phyloP scores from a whole-genome alignment of 2,888 invertebrate species.

The Pterostichus madidus region DNA sequence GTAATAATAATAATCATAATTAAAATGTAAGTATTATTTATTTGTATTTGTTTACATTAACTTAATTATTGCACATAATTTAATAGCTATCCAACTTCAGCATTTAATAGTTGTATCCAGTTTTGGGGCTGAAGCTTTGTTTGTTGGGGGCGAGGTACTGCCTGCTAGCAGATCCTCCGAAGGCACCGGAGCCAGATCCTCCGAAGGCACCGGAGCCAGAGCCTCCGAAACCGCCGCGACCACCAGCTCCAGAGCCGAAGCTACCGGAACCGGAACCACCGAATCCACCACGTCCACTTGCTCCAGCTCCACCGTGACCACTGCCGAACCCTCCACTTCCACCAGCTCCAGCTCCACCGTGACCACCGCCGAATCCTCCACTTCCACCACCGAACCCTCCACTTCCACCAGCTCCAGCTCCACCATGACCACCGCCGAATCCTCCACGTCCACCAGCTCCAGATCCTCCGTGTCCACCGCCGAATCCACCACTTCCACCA shows the following conservation, averaged over 20 bases:
- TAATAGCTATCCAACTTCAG: slow-evolving; percentile 38
- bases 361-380: too few species aligned
- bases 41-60: slow-evolving; percentile 16
- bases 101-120: slow-evolving; percentile 69
- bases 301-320: background rate
- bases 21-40: slow-evolving; percentile 29
- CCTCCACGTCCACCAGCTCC: too few species aligned
- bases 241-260: slow-evolving; percentile 1
- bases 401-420: too few species aligned
- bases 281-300: too few species aligned
- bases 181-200: slow-evolving; percentile 42
- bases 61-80: slow-evolving; percentile 39
- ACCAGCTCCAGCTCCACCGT: too few species aligned
- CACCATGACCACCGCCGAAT: slow-evolving; percentile 64
- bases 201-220: slow-evolving; percentile 21
- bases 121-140: slow-evolving; percentile 66
- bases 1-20: background rate
- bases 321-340: too few species aligned
- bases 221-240: slow-evolving; percentile 25
- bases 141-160: slow-evolving; percentile 68
- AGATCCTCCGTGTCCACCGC: too few species aligned
- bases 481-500: too few species aligned
- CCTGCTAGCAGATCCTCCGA: slow-evolving; percentile 65
- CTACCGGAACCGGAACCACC: background rate
- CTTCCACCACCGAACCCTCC: background rate